These are phyloP conservation scores for Hipparchia sbordonii DNA, from an alignment of 2,888 invertebrate genomes.

Conservation along the genomic window DNA sequence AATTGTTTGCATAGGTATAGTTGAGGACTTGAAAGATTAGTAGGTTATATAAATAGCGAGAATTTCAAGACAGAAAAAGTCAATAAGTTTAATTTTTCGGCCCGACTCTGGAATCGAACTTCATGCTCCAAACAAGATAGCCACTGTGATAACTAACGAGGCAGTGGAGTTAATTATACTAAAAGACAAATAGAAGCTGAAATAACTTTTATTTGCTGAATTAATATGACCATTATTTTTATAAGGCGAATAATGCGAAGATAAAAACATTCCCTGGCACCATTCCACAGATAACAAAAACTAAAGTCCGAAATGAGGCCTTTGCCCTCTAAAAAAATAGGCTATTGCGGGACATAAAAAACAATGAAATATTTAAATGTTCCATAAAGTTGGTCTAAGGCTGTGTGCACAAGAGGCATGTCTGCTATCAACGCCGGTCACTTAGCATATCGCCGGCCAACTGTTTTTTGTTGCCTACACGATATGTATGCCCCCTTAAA, in stretches of 20 bases:
- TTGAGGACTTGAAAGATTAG: too few relatives aligned
- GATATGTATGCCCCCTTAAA: conserved; percentile 53
- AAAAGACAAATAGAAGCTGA: too few relatives aligned
- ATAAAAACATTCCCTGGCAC: conserved; percentile 35
- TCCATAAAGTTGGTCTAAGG: conserved; percentile 50
- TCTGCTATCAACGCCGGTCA: conserved; percentile 72
- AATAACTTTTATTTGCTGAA: neutral
- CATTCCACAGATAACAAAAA: conserved; percentile 35
- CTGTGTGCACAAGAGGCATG: conserved; percentile 49
- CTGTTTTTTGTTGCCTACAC: conserved; percentile 70
- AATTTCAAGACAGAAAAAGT: too few relatives aligned
- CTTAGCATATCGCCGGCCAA: conserved; percentile 75
- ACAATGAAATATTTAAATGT: conserved; percentile 45
- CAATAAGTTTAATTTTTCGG: neutral
- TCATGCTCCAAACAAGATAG: too few relatives aligned
- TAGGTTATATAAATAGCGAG: too few relatives aligned
- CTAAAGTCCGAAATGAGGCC: conserved; percentile 38
- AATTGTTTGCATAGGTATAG: too few relatives aligned
- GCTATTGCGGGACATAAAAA: conserved; percentile 41
- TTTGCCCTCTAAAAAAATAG: conserved; percentile 43
- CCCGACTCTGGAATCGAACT: too few relatives aligned
- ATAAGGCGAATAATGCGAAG: conserved; percentile 19
- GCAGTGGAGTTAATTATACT: too few relatives aligned
- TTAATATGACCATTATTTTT: conserved; percentile 22
- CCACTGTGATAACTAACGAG: too few relatives aligned